Evolutionary conservation across 1,140 invertebrate species (phyloP), one percentile per base, ranked within the genome.

Genomic region (Wasmannia auropunctata): DNA sequence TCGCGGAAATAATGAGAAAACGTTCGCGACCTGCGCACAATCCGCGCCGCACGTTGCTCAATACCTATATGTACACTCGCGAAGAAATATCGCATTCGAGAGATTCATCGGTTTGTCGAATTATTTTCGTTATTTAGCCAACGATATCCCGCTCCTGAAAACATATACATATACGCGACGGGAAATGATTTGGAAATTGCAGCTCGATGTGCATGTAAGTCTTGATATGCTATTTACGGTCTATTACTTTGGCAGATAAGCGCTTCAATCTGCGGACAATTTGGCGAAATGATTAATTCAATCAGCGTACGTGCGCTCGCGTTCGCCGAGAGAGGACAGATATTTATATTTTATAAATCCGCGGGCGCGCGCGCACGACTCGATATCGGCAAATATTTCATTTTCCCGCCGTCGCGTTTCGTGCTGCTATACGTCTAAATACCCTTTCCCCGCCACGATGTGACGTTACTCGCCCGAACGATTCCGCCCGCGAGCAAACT

Each of bases 291-390:
- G 80, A 89, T 88, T 86, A 70, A 85, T 89, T 79, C 65, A 88
- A 85, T 86, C 81, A 56, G 58, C 46, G 72, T 85, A 74, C 74
- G 43, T 49, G 22, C 43, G 49, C n/a, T 22, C 34, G 34, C n/a
- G 62, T 22, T 22, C 31, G 62, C 31, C 16, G 54, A 65, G 43
- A 79, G 14, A 69, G 25, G n/a, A 28, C 8, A 34, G 58, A 89
- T 88, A 89, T 89, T 85, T 77, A 88, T 89, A 88, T 89, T 88
- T 88, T 89, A 88, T 88, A 86, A 89, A 89, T 89, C 74, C 56
- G 79, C 46, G 51, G 11, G 49, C 54, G 46, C 49, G 49, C 54
- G 46, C 49, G 72, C 46, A 28, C 87, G 86, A 63, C 69, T 54
- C 63, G 58, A 70, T 86, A 79, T 85, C 86, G 56, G 43, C 85